Conservation (phyloP, 1,140 invertebrate species). For the Eupeodes corollae region DNA sequence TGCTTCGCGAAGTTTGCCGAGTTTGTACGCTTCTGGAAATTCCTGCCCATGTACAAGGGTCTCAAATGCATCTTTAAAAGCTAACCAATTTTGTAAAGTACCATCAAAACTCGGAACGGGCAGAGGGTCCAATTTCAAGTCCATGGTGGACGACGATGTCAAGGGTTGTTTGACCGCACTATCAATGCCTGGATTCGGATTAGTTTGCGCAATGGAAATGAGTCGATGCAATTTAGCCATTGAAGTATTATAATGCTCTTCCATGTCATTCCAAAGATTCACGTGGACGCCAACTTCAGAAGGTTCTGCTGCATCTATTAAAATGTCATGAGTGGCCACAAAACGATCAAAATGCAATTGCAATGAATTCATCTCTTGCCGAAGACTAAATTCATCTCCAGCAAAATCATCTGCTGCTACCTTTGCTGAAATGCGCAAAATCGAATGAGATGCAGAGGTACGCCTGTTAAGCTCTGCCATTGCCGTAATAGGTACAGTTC, state of each 20-base stretch:
- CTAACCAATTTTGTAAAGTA: not conserved
- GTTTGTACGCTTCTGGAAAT: not conserved
- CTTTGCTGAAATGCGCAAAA: too few relatives aligned
- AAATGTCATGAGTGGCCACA: not conserved
- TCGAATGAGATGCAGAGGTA: not conserved
- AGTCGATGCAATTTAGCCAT: not conserved
- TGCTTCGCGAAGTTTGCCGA: not conserved
- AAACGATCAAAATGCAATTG: not conserved
- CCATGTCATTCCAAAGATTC: not conserved
- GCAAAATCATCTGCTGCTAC: too few relatives aligned
- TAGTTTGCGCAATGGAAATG: too few relatives aligned
- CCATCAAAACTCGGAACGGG: not conserved
- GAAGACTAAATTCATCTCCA: too few relatives aligned
- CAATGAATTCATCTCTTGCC: too few relatives aligned
- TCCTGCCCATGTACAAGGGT: not conserved
- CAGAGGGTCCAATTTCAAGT: not conserved
- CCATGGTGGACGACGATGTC: not conserved
- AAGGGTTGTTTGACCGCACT: not conserved
- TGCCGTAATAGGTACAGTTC: too few relatives aligned
- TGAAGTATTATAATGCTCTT: not conserved
- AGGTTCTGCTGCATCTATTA: not conserved
- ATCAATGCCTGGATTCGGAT: not conserved
- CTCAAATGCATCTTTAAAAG: not conserved
- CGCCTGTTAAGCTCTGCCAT: not conserved
- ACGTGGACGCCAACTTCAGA: not conserved